Percentiles rank a stretch among this genome's conserved stretches.
Conservation (phyloP, 2,888 invertebrate species). For the Polydrusus pterygomalis region DNA sequence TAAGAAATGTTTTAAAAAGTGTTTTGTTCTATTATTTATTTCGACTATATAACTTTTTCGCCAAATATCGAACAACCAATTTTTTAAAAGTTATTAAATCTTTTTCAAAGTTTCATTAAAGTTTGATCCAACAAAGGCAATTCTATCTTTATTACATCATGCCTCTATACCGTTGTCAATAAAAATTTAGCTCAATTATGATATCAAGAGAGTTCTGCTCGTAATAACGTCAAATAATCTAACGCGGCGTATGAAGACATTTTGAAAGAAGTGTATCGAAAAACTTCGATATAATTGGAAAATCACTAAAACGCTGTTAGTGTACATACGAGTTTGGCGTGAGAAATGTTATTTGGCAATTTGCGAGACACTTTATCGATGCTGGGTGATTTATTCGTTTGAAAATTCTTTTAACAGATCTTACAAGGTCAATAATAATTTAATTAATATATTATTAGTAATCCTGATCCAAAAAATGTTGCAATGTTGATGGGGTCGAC, state of each 20-base stretch:
- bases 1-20: no score
- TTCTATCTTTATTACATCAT: not conserved
- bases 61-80: no score
- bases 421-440: no score
- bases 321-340: constrained; percentile 13
- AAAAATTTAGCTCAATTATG: constrained; percentile 23
- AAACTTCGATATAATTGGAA: constrained; percentile 44
- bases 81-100: no score
- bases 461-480: no score
- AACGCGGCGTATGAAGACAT: constrained; percentile 22
- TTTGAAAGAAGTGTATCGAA: constrained; percentile 24
- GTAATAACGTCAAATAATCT: constrained; percentile 30
- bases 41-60: no score
- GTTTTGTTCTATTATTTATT: no score
- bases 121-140: not conserved
- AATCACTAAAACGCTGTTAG: constrained; percentile 35
- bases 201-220: constrained; percentile 22
- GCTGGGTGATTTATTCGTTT: not conserved
- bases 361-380: constrained; percentile 17
- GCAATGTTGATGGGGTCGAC: no score
- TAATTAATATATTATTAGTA: no score
- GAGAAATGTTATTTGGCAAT: constrained; percentile 8
- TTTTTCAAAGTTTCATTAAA: not conserved
- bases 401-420: no score
- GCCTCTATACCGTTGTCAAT: not conserved